phyloP scores from a whole-genome alignment of 2,797 vertebrate genomes.

The Eospalax fontanierii region DNA sequence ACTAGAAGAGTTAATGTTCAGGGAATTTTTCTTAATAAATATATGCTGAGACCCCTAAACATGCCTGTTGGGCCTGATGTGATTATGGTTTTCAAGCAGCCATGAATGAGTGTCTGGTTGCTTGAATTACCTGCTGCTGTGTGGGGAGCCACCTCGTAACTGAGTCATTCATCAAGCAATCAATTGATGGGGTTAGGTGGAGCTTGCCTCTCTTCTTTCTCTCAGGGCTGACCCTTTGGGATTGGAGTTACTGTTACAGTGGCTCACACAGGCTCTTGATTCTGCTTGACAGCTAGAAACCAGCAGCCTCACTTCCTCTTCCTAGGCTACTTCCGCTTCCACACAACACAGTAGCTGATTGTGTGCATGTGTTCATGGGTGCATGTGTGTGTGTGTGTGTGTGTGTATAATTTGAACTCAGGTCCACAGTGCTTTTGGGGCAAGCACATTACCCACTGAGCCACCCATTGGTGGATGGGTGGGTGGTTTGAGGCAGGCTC shows the following conservation, averaged over 20 bases:
- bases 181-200: not conserved
- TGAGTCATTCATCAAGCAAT: not conserved
- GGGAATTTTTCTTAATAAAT: slow-evolving; percentile 34
- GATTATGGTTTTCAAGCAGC: not conserved
- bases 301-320: not conserved
- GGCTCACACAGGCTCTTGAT: not conserved
- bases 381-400: not conserved
- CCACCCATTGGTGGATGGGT: not conserved
- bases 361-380: not conserved
- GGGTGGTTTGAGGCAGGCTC: too few species aligned
- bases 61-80: not conserved
- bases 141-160: not conserved
- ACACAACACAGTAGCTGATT: not conserved
- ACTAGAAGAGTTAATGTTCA: not conserved
- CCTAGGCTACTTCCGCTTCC: not conserved
- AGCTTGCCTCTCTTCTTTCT: not conserved
- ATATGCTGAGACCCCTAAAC: not conserved
- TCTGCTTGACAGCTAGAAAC: not conserved
- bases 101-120: not conserved
- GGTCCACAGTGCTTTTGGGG: not conserved
- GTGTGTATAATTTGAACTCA: not conserved
- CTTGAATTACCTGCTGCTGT: not conserved
- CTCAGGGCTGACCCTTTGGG: not conserved
- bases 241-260: not conserved
- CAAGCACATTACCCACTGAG: not conserved